Evolutionary conservation across 1,140 invertebrate species (phyloP), one percentile per base, ranked within the genome.

Genomic region (Himalopsyche phryganea): DNA sequence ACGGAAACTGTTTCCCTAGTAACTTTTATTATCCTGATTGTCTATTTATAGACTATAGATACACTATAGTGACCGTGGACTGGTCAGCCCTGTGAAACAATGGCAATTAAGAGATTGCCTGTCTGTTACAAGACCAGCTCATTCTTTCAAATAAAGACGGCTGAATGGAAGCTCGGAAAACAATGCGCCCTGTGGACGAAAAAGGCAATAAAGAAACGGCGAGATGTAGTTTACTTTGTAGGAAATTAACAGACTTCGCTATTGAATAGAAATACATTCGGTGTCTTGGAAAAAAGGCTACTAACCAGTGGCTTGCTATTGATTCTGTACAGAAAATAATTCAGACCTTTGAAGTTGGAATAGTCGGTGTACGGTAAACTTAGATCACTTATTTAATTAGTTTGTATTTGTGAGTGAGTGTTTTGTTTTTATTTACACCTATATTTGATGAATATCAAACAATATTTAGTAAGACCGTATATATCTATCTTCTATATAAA

Each of bases 81-180:
- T 58, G 55, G 46, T 51, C 42, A 33, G 40, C 44, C 32, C 56
- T n/a, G 28, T 36, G 56, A 58, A 58, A 58, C 56, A 58, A 58
- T 58, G 44, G 48, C 56, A 58, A 58, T 58, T 58, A 58, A 58
- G 56, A 58, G 49, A 58, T 58, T 51, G 56, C 49, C 56, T 51
- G 56, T 58, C 56, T 23, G 48, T 51, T 51, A 51, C 56, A 51
- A 51, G 35, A 38, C 18, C 23, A 38, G 56, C 32, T 49, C 48
- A 51, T 51, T 51, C 56, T 58, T 58, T 51, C 56, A 58, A 58
- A 58, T 58, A 58, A 58, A 58, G 42, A 51, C 50, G 45, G 56
- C 55, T 58, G 55, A 58, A 58, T 58, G 49, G 49, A 58, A 57
- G 46, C 47, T 23, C 41, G 46, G 47, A 58, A 58, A 42, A 58